Evolutionary conservation across 2,113 vertebrate species (phyloP), one percentile per base, ranked within the genome.

Genomic region (Miniopterus natalensis): DNA sequence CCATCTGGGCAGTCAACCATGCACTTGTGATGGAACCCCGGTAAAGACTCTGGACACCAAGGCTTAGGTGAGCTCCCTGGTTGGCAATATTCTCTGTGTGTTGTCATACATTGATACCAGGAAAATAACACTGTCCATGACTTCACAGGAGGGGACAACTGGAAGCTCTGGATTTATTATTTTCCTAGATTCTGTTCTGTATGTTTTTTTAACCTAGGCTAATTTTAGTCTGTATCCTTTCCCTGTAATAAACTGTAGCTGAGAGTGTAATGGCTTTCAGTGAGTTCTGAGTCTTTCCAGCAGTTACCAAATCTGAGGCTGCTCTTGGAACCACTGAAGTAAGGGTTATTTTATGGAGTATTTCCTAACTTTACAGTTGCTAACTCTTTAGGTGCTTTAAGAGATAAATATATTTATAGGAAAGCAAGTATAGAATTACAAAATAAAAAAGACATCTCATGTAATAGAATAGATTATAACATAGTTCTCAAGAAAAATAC

Each of bases 361-460:
- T 47, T 80, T 17, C 31, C 18, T 95, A 92, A 87, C 66, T 66
- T 86, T 55, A 36, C 47, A 80, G 17, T 65, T 87, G 40, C 40
- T 74, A 74, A 63, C 53, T 74, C 12, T 31, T 81, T 18, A 42
- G 53, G n/a, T 70, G 6, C 51, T 90, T 79, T 81, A 90, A 80
- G 36, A 36, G 31, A 80, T 59, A 80, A 25, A 90, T 81, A 59
- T 59, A 75, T 81, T 74, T 74, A 61, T 61, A 51, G n/a, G 59
- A 96, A 96, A 81, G n/a, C 42, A 79, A 92, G 7, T 92, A 61
- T 29, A 47, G 57, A 75, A 81, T 86, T 86, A 81, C 6, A 36
- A 61, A 81, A 81, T 61, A 36, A 85, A 53, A 74, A 55, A 53
- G 63, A 55, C 18, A 75, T 78, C 13, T 66, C 40, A 74, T 63